Evolutionary conservation across 2,113 vertebrate species (phyloP).

Genomic region (Passerina amoena): DNA sequence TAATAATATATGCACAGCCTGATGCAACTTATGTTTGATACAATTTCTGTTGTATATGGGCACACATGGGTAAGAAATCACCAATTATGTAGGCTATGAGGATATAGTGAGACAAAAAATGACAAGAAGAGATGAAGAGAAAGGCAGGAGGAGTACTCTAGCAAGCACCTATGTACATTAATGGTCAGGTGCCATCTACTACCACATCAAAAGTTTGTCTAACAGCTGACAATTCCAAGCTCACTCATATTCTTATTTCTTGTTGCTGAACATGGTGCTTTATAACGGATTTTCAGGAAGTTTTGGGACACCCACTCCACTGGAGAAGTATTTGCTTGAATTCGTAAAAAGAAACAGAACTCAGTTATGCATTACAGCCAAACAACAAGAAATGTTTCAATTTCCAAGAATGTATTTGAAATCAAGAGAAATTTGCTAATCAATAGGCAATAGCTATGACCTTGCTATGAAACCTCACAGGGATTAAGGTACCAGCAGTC

Average conservation of each 20-base stretch:
- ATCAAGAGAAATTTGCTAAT: slow-evolving; percentile 6
- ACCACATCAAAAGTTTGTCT: background rate
- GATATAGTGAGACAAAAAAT: background rate
- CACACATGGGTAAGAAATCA: background rate
- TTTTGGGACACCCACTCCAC: background rate
- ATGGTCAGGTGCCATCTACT: background rate
- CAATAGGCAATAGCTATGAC: slow-evolving; percentile 15
- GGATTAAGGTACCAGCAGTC: background rate
- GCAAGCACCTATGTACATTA: background rate
- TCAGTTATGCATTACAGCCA: background rate
- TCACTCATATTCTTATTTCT: background rate
- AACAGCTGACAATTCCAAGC: background rate
- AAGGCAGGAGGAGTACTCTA: background rate
- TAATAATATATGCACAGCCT: background rate
- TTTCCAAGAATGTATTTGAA: slow-evolving; percentile 12
- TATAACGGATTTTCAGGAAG: background rate
- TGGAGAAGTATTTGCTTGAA: slow-evolving; percentile 2
- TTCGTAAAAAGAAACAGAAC: background rate
- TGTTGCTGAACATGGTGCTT: background rate
- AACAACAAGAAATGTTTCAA: background rate
- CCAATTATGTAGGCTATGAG: background rate
- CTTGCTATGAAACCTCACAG: slow-evolving; percentile 13
- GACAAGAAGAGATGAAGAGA: background rate
- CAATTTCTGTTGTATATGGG: background rate
- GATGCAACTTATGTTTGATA: accelerated